Conservation (phyloP, 2,113 vertebrate species). For the Salvelinus alpinus region DNA sequence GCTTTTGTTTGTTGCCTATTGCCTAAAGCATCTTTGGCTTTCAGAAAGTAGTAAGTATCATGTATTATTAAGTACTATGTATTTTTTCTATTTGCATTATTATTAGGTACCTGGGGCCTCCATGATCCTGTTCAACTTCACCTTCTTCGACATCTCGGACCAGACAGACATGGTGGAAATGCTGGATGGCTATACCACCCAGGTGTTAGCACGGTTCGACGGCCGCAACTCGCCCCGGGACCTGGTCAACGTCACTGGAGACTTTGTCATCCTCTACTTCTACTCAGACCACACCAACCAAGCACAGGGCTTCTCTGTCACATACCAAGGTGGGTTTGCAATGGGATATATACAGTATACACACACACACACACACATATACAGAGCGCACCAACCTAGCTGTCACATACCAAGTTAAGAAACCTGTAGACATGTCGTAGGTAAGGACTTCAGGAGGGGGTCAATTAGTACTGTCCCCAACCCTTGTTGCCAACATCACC, state of each 20-base stretch:
- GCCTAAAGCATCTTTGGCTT: too few species aligned
- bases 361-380: too few species aligned
- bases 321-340: constrained; percentile 82
- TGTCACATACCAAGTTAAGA: background rate
- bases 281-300: constrained; percentile 93
- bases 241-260: constrained; percentile 85
- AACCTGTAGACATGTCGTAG: background rate
- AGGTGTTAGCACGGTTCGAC: constrained; percentile 86
- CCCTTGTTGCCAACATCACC: too few species aligned
- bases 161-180: constrained; percentile 95
- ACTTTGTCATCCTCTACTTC: constrained; percentile 94
- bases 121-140: constrained; percentile 87
- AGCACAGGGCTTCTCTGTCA: constrained; percentile 90
- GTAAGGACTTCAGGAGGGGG: too few species aligned
- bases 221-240: constrained; percentile 83
- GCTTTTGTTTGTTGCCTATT: too few species aligned
- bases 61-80: constrained; percentile 4
- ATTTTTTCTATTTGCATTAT: background rate
- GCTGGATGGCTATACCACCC: constrained; percentile 87
- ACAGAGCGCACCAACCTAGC: too few species aligned
- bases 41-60: too few species aligned
- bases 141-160: constrained; percentile 92
- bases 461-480: too few species aligned
- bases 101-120: constrained; percentile 78
- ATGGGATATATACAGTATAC: too few species aligned